phyloP scores from a whole-genome alignment of 2,888 invertebrate genomes.

The Drosophila hawaiiensis region DNA sequence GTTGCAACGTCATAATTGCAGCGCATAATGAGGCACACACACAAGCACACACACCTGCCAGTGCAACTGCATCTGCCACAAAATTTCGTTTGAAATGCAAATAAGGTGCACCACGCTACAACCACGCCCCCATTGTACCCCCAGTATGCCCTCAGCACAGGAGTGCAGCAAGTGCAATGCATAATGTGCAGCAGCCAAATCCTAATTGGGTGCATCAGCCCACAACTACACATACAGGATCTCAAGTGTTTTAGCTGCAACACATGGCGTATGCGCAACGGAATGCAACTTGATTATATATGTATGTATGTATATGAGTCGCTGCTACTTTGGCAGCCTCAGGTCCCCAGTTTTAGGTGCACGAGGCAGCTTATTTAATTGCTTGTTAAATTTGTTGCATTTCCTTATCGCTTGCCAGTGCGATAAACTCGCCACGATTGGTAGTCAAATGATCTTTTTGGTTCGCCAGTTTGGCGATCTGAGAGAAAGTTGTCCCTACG shows the following conservation, averaged over 20 bases:
- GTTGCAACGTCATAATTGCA: conserved; percentile 77
- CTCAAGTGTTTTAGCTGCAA: conserved; percentile 46
- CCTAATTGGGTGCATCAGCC: conserved; percentile 74
- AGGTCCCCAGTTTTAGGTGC: conserved; percentile 21
- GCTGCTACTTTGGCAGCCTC: conserved; percentile 63
- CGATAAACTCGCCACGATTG: conserved; percentile 39
- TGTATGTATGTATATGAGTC: conserved; percentile 48
- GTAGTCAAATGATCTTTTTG: conserved; percentile 25
- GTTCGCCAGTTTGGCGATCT: conserved; percentile 16
- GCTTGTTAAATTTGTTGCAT: conserved; percentile 56
- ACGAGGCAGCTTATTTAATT: conserved; percentile 48
- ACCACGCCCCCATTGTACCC: conserved; percentile 59
- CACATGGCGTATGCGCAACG: conserved; percentile 67
- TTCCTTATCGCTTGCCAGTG: conserved; percentile 45
- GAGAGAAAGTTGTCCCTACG: conserved; percentile 32
- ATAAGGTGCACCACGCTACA: conserved; percentile 61
- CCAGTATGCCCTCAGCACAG: conserved; percentile 19
- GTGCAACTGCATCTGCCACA: conserved; percentile 57
- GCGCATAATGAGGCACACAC: conserved; percentile 76
- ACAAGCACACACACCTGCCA: conserved; percentile 29
- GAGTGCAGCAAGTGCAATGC: conserved; percentile 49
- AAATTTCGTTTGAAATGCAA: conserved; percentile 84
- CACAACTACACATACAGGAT: conserved; percentile 25
- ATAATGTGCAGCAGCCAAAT: conserved; percentile 59
- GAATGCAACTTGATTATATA: conserved; percentile 30